phyloP scores from a whole-genome alignment of 2,888 invertebrate genomes.

The Philereme transversata region DNA sequence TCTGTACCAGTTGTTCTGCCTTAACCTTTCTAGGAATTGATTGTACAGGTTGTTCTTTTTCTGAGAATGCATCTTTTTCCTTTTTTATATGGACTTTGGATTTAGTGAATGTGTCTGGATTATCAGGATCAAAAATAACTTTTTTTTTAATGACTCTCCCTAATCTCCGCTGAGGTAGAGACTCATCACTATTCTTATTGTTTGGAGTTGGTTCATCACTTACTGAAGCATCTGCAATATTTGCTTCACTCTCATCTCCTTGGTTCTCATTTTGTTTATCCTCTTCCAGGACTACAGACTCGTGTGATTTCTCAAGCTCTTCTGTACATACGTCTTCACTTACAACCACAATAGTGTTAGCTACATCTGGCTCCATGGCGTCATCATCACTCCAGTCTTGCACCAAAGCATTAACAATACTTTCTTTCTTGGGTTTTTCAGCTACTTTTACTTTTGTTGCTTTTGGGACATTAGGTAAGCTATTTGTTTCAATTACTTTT shows the following conservation, averaged over 20 bases:
- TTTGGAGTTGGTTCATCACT: constrained; percentile 52
- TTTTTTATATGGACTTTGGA: constrained; percentile 51
- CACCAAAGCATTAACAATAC: constrained; percentile 79
- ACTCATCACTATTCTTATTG: constrained; percentile 61
- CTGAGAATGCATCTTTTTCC: constrained; percentile 45
- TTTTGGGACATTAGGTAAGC: background rate
- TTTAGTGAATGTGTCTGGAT: constrained; percentile 80
- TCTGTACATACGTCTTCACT: constrained; percentile 43
- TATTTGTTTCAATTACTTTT: constrained; percentile 4
- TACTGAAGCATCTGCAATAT: constrained; percentile 47
- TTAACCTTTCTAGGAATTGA: constrained; percentile 59
- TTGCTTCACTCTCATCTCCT: constrained; percentile 36
- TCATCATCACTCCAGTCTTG: constrained; percentile 82
- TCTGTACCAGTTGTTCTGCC: constrained; percentile 50
- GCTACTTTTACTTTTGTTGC: constrained; percentile 26
- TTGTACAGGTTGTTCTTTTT: constrained; percentile 59
- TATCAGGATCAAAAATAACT: constrained; percentile 89
- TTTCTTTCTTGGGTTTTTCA: constrained; percentile 50
- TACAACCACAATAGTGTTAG: constrained; percentile 28
- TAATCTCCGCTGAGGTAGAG: constrained; percentile 65
- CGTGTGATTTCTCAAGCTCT: constrained; percentile 43
- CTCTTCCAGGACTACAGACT: constrained; percentile 34
- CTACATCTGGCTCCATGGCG: constrained; percentile 44
- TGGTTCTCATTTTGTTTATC: constrained; percentile 12
- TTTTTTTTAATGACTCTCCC: constrained; percentile 87